Conservation (phyloP, 2,797 vertebrate genomes). For the Brachymystax lenok region DNA sequence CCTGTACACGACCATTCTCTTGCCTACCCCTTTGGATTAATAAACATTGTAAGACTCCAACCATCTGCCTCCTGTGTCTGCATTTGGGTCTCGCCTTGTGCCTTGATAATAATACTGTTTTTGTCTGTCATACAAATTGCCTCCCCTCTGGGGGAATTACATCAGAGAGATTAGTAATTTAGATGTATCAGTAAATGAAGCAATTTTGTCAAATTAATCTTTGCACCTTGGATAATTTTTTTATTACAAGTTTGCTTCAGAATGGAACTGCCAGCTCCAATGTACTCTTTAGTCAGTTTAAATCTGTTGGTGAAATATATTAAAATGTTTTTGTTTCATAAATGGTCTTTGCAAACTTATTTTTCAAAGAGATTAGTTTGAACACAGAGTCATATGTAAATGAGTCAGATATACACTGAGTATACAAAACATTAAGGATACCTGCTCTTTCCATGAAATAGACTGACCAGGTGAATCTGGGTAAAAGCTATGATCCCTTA, state of each 20-base stretch:
- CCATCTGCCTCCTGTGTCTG: too few relatives aligned
- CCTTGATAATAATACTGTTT: slow-evolving; percentile 41
- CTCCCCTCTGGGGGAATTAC: slow-evolving; percentile 54
- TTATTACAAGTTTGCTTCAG: slow-evolving; percentile 78
- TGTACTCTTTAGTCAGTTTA: slow-evolving; percentile 64
- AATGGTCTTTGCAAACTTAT: slow-evolving; percentile 59
- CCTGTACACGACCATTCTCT: too few relatives aligned
- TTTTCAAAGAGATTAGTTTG: slow-evolving; percentile 44
- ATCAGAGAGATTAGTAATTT: slow-evolving; percentile 69
- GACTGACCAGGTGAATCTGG: too few relatives aligned
- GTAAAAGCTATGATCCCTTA: too few relatives aligned
- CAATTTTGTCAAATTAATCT: slow-evolving; percentile 74
- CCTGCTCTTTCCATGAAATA: too few relatives aligned
- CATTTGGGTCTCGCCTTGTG: not conserved
- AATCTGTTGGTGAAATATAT: slow-evolving; percentile 40
- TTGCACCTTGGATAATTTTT: slow-evolving; percentile 73
- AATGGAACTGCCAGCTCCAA: slow-evolving; percentile 64
- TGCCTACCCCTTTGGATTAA: too few relatives aligned
- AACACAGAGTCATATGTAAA: slow-evolving; percentile 19
- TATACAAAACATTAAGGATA: too few relatives aligned
- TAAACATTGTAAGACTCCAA: too few relatives aligned
- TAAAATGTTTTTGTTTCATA: slow-evolving; percentile 63
- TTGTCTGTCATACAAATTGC: slow-evolving; percentile 33
- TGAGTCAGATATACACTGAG: slow-evolving; percentile 53
- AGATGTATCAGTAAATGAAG: slow-evolving; percentile 67